Conservation (phyloP, 2,888 invertebrate species). For the Dynastes maya region DNA sequence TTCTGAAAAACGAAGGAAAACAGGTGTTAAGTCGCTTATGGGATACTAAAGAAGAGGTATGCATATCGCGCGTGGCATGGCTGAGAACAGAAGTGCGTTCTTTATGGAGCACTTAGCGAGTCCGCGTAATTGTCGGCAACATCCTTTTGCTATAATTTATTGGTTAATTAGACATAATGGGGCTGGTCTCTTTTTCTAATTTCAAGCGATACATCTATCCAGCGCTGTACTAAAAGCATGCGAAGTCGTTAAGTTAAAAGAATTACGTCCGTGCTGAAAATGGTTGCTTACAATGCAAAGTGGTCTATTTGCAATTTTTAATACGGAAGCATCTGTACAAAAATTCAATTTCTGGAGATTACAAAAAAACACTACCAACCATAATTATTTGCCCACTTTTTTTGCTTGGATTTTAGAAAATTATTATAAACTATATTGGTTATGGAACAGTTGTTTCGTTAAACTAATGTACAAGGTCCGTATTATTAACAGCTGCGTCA, state of each 20-base stretch:
- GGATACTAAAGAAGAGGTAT: constrained; percentile 52
- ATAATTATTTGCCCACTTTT: no score
- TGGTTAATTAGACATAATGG: constrained; percentile 40
- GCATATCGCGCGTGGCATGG: constrained; percentile 19
- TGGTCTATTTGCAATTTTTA: background rate
- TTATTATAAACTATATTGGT: no score
- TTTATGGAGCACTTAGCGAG: constrained; percentile 30
- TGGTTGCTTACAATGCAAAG: background rate
- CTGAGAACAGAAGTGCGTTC: constrained; percentile 31
- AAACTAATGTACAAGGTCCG: no score
- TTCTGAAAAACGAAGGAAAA: constrained; percentile 35
- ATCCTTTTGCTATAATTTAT: constrained; percentile 33
- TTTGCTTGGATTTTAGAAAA: no score
- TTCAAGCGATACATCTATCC: constrained; percentile 21
- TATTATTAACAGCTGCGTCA: no score
- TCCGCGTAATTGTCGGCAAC: constrained; percentile 21
- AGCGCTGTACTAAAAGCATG: constrained; percentile 26
- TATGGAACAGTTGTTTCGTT: no score
- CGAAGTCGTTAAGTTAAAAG: constrained; percentile 10
- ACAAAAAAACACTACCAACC: no score
- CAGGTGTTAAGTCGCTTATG: constrained; percentile 37
- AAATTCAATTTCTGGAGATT: no score
- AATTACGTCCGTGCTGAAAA: constrained; percentile 13
- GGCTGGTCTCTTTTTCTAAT: constrained; percentile 29
- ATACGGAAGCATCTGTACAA: no score